A percentile compares a stretch with the other conserved stretches of the same genome.
phyloP scores from a whole-genome alignment of 2,888 invertebrate genomes.

The Drosophila barbarae region DNA sequence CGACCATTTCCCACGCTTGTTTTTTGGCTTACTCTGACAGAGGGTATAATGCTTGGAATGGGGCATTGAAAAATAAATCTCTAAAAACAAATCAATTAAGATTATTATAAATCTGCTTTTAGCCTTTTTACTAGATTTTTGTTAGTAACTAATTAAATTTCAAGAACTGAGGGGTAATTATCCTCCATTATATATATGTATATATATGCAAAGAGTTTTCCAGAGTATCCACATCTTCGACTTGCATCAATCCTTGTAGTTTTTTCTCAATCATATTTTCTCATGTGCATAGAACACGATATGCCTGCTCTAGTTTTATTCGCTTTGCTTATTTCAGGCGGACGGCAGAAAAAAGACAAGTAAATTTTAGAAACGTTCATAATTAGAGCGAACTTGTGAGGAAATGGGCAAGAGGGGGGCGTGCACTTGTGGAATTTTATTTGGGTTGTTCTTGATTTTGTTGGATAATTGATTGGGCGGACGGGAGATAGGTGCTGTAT shows the following conservation, averaged over 20 bases:
- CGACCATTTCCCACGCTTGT: conserved; percentile 63
- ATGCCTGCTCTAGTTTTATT: conserved; percentile 64
- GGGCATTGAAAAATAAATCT: background rate
- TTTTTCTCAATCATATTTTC: conserved; percentile 50
- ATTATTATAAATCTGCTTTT: no score
- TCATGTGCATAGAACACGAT: conserved; percentile 51
- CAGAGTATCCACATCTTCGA: background rate
- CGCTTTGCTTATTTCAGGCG: conserved; percentile 61
- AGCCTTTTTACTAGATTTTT: accelerated
- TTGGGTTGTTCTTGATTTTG: conserved; percentile 43
- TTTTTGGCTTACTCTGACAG: conserved; percentile 14
- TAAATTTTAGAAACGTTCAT: conserved; percentile 24
- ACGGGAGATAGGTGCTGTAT: conserved; percentile 11
- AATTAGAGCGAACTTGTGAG: conserved; percentile 44
- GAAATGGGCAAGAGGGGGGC: background rate
- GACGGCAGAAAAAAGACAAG: conserved; percentile 32
- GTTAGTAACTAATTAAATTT: background rate
- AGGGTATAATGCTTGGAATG: background rate
- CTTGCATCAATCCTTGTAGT: conserved; percentile 10
- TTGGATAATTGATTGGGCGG: conserved; percentile 37
- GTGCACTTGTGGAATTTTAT: conserved; percentile 54
- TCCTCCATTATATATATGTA: no score
- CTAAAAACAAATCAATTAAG: background rate
- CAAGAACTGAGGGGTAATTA: background rate
- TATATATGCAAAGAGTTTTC: background rate